phyloP scores from a whole-genome alignment of 2,113 vertebrate genomes.

The Micronycteris hirsuta region DNA sequence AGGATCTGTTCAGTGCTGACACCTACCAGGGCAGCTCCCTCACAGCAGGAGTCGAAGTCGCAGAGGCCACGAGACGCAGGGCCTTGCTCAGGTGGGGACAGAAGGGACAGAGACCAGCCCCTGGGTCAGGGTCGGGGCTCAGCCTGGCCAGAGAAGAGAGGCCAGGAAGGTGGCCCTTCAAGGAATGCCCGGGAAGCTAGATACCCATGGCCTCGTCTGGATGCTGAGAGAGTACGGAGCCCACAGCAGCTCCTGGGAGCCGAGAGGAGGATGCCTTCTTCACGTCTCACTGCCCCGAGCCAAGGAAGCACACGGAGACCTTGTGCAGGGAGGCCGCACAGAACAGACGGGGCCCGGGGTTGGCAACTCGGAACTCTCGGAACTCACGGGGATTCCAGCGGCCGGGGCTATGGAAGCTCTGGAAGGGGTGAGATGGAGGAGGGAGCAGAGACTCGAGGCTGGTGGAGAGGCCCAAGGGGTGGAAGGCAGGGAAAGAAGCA shows the following conservation, averaged over 20 bases:
- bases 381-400: not conserved
- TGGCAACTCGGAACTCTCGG: not conserved
- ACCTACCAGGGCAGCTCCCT: not conserved
- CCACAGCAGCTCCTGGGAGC: not conserved
- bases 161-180: not conserved
- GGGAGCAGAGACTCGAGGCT: not conserved
- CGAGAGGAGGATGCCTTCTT: not conserved
- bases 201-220: fast-evolving
- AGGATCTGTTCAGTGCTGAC: not conserved
- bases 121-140: not conserved
- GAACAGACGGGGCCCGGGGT: too few relatives aligned
- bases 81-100: not conserved
- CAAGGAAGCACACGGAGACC: not conserved
- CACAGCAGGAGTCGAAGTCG: fast-evolving
- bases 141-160: not conserved
- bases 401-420: not conserved
- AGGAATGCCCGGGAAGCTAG: not conserved
- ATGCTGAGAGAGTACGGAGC: not conserved
- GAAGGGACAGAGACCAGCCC: not conserved
- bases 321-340: too few relatives aligned
- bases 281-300: not conserved
- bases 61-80: not conserved
- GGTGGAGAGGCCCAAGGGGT: not conserved
- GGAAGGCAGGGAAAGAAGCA: too few relatives aligned
- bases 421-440: not conserved